Conservation (phyloP, 2,888 invertebrate genomes). For the Lasioglossum villosulum region DNA sequence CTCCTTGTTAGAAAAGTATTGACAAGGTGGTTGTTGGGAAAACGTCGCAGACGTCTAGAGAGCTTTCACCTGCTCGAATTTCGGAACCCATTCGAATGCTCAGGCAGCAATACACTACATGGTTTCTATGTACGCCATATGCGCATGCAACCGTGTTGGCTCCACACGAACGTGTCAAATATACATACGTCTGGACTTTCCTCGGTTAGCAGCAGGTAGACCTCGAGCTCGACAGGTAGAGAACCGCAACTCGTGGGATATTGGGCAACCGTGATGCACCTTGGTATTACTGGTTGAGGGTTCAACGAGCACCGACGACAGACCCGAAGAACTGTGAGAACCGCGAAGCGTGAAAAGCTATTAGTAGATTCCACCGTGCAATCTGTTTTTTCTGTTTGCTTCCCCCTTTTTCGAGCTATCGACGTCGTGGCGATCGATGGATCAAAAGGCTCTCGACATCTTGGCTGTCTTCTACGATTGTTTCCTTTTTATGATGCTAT, state of each 20-base stretch:
- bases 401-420: not conserved
- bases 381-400: not conserved
- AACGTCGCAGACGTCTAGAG: not conserved
- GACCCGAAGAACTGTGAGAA: not conserved
- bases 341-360: not conserved
- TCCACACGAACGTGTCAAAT: conserved; percentile 25
- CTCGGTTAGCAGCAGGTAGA: conserved; percentile 41
- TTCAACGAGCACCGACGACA: conserved; percentile 28
- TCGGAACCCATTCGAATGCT: not conserved
- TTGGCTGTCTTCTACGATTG: not conserved
- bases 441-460: not conserved
- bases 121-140: conserved; percentile 9
- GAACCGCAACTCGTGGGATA: conserved; percentile 46
- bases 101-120: not conserved
- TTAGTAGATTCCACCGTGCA: not conserved
- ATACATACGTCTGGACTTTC: conserved; percentile 33
- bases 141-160: conserved; percentile 29
- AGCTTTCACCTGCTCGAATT: conserved; percentile 13
- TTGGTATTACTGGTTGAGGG: conserved; percentile 40
- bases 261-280: conserved; percentile 59
- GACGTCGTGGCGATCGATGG: not conserved
- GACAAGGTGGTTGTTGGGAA: not conserved
- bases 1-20: not conserved
- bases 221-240: conserved; percentile 45
- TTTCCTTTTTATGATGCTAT: not conserved